Base-by-base conservation (phyloP, 2,888 invertebrate genomes). In the Bombyx huttoni region DNA sequence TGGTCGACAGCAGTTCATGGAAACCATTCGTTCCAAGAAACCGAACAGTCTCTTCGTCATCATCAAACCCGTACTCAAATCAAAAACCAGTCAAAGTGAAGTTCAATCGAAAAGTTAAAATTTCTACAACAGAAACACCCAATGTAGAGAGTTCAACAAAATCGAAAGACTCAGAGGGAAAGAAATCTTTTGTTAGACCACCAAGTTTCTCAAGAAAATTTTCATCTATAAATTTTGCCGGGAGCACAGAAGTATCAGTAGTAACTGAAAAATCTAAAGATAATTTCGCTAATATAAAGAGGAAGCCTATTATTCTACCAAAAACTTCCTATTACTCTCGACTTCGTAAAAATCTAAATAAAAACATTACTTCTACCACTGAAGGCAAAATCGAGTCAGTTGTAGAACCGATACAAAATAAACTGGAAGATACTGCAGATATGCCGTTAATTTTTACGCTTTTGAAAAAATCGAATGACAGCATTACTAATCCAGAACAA, bases 301-400 rank as follows among this genome's bases (percentile, higher is more conserved):
- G 63, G 7, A 72, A 65, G 67, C 63, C 64, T 47, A 61, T n/a
- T n/a, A n/a, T 66, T 34, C 62, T 85, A 51, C 81, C 84, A 34
- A 76, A 77, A 57, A 84, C 86, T 10, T 78, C 82, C 34, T 85
- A 79, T 61, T 85, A 85, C 57, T 73, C 80, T 51, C 73, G 80
- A 49, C 63, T 72, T 52, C 73, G 77, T 59, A 80, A 68, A 51
- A 75, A 67, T 48, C 55, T 59, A 34, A 70, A 62, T 46, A 70
- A 65, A 55, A 60, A 57, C 51, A 58, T 64, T 7, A 52, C 65
- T 9, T 62, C 71, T 45, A 59, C 65, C 7, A 55, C 68, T 47
- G 64, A 67, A 62, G 53, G 64, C 35, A 8, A 54, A 47, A 59
- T 56, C 52, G 59, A 65, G 52, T 48, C 54, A 9, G 53, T 34